Evolutionary conservation across 1,140 invertebrate species (phyloP).

Genomic region (Aphidius gifuensis): DNA sequence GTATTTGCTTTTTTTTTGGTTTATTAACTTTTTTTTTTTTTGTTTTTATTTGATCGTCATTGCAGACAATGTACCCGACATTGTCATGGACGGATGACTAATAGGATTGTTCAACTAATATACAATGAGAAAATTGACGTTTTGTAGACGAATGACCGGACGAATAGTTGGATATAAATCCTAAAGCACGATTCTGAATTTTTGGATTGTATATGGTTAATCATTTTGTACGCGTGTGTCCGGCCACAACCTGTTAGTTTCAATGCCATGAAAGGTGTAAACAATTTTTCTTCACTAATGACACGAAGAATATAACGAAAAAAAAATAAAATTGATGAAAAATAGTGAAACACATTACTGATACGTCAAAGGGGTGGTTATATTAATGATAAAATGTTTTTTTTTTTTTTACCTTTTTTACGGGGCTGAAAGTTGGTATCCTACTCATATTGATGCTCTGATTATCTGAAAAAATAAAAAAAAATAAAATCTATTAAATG

Average conservation of each 20-base stretch:
- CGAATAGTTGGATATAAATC: slow-evolving; percentile 16
- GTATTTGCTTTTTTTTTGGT: slow-evolving; percentile 7
- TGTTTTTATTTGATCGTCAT: slow-evolving; percentile 4
- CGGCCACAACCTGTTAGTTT: slow-evolving; percentile 10
- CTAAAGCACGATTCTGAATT: background rate
- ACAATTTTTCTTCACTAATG: slow-evolving; percentile 1
- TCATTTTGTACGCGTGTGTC: slow-evolving; percentile 5
- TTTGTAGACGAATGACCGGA: slow-evolving; percentile 17
- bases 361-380: no score
- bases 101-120: slow-evolving; percentile 20
- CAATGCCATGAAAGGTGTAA: background rate
- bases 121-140: slow-evolving; percentile 28
- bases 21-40: slow-evolving; percentile 7
- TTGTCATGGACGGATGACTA: slow-evolving; percentile 19
- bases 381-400: no score
- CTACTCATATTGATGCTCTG: background rate
- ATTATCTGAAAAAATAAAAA: background rate
- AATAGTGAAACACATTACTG: no score
- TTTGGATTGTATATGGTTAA: slow-evolving; percentile 6
- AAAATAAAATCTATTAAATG: background rate
- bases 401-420: no score
- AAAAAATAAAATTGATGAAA: background rate
- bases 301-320: background rate
- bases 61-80: background rate
- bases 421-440: background rate